Base-by-base conservation (phyloP, 2,113 vertebrate genomes). In the Jaculus jaculus region DNA sequence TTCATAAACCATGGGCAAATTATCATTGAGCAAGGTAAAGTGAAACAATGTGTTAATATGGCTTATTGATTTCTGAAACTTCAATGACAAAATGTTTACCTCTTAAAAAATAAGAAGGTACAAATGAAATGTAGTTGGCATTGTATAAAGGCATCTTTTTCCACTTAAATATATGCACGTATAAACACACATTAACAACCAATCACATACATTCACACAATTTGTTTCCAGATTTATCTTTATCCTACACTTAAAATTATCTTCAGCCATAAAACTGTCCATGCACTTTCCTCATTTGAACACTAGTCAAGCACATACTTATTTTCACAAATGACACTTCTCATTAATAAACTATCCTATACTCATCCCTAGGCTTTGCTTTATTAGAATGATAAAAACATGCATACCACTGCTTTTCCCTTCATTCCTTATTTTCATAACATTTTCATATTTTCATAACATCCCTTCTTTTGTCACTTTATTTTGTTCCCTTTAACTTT, bases 51-150 rank as follows among this genome's bases (percentile, higher is more conserved):
- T 18, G 24, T 80, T 18, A 39, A 51, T n/a, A 15, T 84, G 24
- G 69, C 11, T 30, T n/a, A 78, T 42, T 65, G 13, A 89, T 21
- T 34, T 37, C 5, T 73, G 42, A 87, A 91, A 85, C 95, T 51
- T 75, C 7, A 81, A 34, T 42, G 16, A 75, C 18, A 75, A 82
- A 37, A 34, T 16, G 2, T 23, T 1, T 84, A 9, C 65, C 6
- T 42, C 77, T 86, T n/a, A 68, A 81, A 91, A 65, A 7, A 10
- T 79, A 28, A 80, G 30, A 17, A 75, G 10, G 8, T 54, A 63
- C 4, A 47, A 84, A 85, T 47, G 15, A 72, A 71, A 81, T 69
- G 5, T 24, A 69, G 68, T n/a, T 72, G 74, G 13, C 54, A 3
- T 61, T 39, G 0, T 8, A 2, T 15, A 39, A 21, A 74, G 24